Percentiles rank a stretch among this genome's conserved stretches.
Conservation (phyloP, 2,797 vertebrate species). For the Allobates femoralis region DNA sequence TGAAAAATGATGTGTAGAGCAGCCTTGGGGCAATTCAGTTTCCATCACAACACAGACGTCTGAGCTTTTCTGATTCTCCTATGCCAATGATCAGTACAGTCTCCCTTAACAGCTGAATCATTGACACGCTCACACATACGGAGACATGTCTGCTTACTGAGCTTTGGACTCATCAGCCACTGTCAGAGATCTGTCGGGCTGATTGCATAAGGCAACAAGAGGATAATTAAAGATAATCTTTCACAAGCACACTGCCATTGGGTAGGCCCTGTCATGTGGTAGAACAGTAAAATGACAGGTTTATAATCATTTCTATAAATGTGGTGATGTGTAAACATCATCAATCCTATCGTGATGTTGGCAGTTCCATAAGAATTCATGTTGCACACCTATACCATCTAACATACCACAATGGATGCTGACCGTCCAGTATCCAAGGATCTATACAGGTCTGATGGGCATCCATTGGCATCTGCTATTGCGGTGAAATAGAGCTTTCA, state of each 20-base stretch:
- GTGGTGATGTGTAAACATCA: not conserved
- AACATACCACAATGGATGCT: not conserved
- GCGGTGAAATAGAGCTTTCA: not conserved
- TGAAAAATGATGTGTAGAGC: too few species aligned
- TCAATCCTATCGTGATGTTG: not conserved
- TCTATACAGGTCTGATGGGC: not conserved
- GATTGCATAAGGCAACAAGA: constrained; percentile 4
- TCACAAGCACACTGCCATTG: not conserved
- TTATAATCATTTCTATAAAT: not conserved
- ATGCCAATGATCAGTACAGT: not conserved
- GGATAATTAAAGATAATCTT: not conserved
- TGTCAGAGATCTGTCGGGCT: constrained; percentile 1
- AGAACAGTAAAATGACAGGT: not conserved
- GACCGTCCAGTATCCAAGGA: not conserved
- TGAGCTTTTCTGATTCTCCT: not conserved
- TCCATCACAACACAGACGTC: not conserved
- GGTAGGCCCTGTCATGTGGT: not conserved
- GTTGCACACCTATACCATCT: not conserved
- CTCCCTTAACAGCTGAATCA: not conserved
- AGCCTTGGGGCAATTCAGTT: not conserved
- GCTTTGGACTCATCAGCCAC: not conserved
- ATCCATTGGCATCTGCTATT: not conserved
- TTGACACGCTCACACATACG: not conserved
- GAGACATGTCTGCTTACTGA: not conserved
- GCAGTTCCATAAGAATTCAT: not conserved